phyloP scores from a whole-genome alignment of 2,113 vertebrate species.

The Electrona antarctica region DNA sequence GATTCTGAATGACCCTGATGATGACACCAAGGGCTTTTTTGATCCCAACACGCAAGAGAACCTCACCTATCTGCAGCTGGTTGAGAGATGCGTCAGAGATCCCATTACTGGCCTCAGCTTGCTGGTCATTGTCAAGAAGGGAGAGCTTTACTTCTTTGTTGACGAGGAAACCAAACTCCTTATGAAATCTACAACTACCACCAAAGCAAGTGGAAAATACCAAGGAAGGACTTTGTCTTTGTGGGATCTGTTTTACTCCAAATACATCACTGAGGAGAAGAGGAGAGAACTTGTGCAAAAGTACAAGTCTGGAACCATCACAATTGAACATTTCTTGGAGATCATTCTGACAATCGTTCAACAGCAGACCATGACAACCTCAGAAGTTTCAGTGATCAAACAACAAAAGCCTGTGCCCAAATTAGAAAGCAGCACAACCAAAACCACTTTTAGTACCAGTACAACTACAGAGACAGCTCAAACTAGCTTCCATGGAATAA shows the following conservation, averaged over 20 bases:
- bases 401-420: too few relatives aligned
- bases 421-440: not conserved
- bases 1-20: conserved; percentile 71
- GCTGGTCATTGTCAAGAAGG: conserved; percentile 58
- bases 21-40: conserved; percentile 85
- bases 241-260: conserved; percentile 78
- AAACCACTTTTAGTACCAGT: not conserved
- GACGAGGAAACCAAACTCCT: conserved; percentile 61
- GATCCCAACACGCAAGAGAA: conserved; percentile 76
- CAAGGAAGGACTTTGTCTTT: conserved; percentile 58
- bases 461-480: conserved; percentile 21
- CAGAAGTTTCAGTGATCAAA: conserved; percentile 32
- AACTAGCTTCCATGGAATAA: conserved; percentile 70
- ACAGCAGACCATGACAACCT: conserved; percentile 67
- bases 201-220: conserved; percentile 68
- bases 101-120: conserved; percentile 52
- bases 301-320: conserved; percentile 65
- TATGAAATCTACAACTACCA: conserved; percentile 55
- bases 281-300: conserved; percentile 66
- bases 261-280: conserved; percentile 68
- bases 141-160: conserved; percentile 67
- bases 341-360: conserved; percentile 56
- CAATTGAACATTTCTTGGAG: conserved; percentile 56
- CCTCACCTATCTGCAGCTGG: conserved; percentile 66
- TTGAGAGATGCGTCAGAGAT: conserved; percentile 51